Conservation (phyloP, 2,888 invertebrate genomes). For the Ganaspis brasiliensis region DNA sequence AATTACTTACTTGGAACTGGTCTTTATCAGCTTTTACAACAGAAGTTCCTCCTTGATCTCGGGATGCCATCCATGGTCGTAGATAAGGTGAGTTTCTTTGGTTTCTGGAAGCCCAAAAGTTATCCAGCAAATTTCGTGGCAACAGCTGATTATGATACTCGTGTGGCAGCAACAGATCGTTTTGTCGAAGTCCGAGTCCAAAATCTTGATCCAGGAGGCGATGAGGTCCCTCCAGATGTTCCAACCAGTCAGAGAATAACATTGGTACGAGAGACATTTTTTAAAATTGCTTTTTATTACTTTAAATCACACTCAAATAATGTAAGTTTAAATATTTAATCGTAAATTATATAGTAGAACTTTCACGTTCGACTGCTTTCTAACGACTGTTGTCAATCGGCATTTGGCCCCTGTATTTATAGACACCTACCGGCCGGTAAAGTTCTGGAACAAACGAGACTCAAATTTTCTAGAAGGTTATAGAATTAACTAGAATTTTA, state of each 20-base stretch:
- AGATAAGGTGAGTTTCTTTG: too few species aligned
- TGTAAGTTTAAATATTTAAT: background rate
- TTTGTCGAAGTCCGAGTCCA: constrained; percentile 66
- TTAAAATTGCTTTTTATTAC: too few species aligned
- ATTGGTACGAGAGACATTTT: constrained; percentile 92
- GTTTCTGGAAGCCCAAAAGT: too few species aligned
- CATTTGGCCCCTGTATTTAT: background rate
- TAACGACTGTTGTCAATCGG: background rate
- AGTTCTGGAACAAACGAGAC: too few species aligned
- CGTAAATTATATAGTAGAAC: background rate
- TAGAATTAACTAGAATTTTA: background rate
- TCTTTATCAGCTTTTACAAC: constrained; percentile 85
- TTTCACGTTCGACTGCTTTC: background rate
- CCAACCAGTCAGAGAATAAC: constrained; percentile 96
- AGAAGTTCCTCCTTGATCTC: constrained; percentile 83
- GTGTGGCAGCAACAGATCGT: constrained; percentile 59
- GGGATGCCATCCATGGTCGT: constrained; percentile 65
- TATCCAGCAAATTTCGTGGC: too few species aligned
- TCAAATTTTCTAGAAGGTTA: background rate
- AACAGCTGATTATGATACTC: background rate
- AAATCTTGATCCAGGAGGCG: constrained; percentile 75
- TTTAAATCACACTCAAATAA: background rate
- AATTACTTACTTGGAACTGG: constrained; percentile 83
- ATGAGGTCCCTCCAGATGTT: constrained; percentile 85
- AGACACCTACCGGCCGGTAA: background rate